A percentile compares a stretch with the other conserved stretches of the same genome.
phyloP scores from a whole-genome alignment of 2,888 invertebrate species.

The Drosophila longiperda region DNA sequence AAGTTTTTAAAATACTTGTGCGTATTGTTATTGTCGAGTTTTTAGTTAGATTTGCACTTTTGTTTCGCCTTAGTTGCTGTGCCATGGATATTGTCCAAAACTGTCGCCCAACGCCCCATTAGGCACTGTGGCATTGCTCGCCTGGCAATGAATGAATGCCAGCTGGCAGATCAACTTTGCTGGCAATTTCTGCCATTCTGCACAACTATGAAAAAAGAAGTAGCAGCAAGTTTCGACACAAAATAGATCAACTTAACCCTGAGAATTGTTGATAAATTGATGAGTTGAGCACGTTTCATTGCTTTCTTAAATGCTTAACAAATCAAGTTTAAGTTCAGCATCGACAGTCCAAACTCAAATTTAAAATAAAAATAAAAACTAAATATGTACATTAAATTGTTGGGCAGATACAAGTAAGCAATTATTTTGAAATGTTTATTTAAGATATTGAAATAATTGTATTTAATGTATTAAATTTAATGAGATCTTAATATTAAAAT shows the following conservation, averaged over 20 bases:
- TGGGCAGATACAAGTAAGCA: neutral
- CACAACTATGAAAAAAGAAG: constrained; percentile 10
- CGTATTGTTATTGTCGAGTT: constrained; percentile 65
- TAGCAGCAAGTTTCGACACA: constrained; percentile 14
- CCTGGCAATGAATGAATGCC: constrained; percentile 63
- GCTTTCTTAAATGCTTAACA: neutral
- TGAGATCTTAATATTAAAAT: neutral
- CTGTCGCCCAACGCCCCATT: constrained; percentile 61
- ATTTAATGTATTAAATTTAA: neutral
- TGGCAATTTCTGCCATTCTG: constrained; percentile 21
- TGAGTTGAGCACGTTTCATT: neutral
- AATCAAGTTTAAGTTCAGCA: neutral
- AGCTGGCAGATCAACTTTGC: constrained; percentile 52
- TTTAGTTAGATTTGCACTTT: constrained; percentile 74
- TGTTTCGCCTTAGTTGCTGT: constrained; percentile 46
- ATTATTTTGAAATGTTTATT: neutral
- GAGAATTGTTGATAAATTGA: constrained; percentile 10
- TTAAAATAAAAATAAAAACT: neutral
- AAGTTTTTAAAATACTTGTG: constrained; percentile 66
- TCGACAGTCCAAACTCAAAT: neutral
- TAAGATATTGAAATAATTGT: neutral
- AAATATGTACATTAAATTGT: neutral
- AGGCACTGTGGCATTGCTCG: constrained; percentile 44
- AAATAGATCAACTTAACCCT: constrained; percentile 18
- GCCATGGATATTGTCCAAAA: constrained; percentile 47